Evolutionary conservation across 2,797 vertebrate species (phyloP), one percentile per base, ranked within the genome.

Genomic region (Gymnothorax javanicus): DNA sequence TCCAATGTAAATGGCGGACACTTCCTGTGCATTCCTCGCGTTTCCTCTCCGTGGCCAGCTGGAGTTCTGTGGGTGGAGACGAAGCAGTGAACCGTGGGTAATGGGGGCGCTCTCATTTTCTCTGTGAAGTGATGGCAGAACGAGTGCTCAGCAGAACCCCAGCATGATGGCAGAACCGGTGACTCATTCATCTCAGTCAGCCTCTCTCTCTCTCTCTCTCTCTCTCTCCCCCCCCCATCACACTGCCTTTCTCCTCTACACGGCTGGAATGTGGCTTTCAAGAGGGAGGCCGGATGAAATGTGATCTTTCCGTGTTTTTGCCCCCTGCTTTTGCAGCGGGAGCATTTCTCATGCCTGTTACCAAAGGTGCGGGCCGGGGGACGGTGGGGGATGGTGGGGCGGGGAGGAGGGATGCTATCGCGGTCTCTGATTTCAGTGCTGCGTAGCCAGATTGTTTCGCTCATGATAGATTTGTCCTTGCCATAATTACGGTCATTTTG

Each of bases 41-140:
- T 50, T 52, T 15, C 43, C 73, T 5, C 52, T 43, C 73, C 15
- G 7, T 50, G 33, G 33, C 27, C 15, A 52, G 15, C 73, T 52
- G 33, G 13, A 3, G 73, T 50, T 52, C 33, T 50, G 73, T 13
- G 73, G 73, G 73, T 7, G 73, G 33, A 77, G 73, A 2, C 13
- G 43, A 20, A 77, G 73, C 73, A 6, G 43, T 77, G 73, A 77
- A 77, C 73, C 73, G 43, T 77, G 73, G 73, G 73, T 77, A 77
- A 77, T 77, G 33, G 43, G 33, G 73, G 73, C 33, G 43, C 73
- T 77, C 33, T 43, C 33, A 50, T 52, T 43, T 77, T 77, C 73
- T 77, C 33, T 50, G 11, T 8, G 11, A 5, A 7, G 33, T 77
- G 52, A 50, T 7, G 69, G 25, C 69, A 50, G 6, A 77, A 17